Evolutionary conservation across 2,888 invertebrate genomes (phyloP).

Genomic region (Heliconius sara): DNA sequence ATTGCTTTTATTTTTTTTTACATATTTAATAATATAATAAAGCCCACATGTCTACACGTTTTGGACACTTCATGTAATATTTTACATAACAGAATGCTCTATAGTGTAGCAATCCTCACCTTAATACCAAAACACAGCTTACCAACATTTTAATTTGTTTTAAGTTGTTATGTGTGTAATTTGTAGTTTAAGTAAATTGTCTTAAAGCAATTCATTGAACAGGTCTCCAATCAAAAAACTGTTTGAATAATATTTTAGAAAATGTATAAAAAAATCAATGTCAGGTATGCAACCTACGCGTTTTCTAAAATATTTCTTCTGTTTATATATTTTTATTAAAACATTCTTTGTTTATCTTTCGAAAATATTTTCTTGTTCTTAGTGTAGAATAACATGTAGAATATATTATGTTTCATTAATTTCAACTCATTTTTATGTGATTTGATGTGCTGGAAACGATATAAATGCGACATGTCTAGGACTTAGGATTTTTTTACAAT

Average conservation of each 20-base stretch:
- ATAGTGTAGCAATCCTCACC: constrained; percentile 79
- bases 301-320: neutral
- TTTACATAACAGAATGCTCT: constrained; percentile 57
- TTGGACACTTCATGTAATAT: constrained; percentile 33
- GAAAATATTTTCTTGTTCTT: neutral
- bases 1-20: neutral
- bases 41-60: constrained; percentile 19
- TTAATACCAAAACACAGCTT: constrained; percentile 84
- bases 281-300: neutral
- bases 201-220: constrained; percentile 69
- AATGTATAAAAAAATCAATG: neutral
- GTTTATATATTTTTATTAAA: neutral
- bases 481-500: neutral
- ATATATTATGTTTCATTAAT: too few relatives aligned
- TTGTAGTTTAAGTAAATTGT: constrained; percentile 75
- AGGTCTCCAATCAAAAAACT: neutral
- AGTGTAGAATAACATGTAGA: neutral
- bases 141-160: constrained; percentile 80
- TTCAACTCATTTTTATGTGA: too few relatives aligned
- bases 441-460: too few relatives aligned
- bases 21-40: neutral
- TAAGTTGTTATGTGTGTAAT: constrained; percentile 79
- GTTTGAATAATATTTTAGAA: neutral
- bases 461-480: neutral
- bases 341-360: neutral